Conservation (phyloP, 2,797 vertebrate genomes). For the Pelodytes ibericus region DNA sequence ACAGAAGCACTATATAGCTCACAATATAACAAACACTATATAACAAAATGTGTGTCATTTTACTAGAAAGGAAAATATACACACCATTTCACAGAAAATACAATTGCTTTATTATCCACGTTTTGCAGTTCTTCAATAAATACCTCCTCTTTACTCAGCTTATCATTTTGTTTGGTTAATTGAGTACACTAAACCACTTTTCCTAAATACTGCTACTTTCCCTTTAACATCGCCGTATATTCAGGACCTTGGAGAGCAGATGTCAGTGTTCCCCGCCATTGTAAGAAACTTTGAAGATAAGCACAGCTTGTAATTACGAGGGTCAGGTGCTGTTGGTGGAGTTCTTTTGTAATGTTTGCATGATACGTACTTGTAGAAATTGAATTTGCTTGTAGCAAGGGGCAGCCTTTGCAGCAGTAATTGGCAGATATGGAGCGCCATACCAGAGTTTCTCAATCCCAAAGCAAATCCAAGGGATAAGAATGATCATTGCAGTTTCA, state of each 20-base stretch:
- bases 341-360: not conserved
- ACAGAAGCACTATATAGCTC: no score
- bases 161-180: no score
- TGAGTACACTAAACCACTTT: no score
- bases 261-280: not conserved
- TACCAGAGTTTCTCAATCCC: not conserved
- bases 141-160: no score
- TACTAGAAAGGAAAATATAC: no score
- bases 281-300: slow-evolving; percentile 12
- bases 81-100: no score
- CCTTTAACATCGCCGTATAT: not conserved
- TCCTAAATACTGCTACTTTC: no score
- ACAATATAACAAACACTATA: no score
- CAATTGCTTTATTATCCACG: no score
- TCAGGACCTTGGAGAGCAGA: slow-evolving; percentile 41
- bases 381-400: not conserved
- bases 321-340: slow-evolving; percentile 1
- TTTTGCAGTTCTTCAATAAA: no score
- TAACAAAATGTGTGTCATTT: no score
- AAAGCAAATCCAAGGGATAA: slow-evolving; percentile 1
- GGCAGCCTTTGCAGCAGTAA: not conserved
- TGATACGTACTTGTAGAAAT: slow-evolving; percentile 14
- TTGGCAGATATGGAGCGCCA: not conserved
- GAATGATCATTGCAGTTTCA: not conserved
- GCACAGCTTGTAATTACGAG: not conserved